phyloP scores from a whole-genome alignment of 2,888 invertebrate species.

The Pristionchus entomophagus region DNA sequence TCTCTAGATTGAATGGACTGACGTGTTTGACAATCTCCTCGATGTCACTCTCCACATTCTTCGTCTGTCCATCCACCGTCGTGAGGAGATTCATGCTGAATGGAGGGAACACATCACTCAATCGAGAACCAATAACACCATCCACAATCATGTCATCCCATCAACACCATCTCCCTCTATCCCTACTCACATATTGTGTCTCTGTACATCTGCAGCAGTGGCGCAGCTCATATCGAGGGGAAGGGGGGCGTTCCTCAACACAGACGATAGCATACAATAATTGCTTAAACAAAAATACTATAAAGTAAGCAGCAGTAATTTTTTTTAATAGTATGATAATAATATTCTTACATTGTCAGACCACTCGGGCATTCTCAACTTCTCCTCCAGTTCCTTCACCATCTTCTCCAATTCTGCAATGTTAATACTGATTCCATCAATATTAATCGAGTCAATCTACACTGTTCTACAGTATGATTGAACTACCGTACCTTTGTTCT shows the following conservation, averaged over 20 bases:
- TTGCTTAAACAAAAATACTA: not conserved
- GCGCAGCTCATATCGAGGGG: conserved; percentile 53
- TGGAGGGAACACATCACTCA: not conserved
- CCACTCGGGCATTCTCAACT: conserved; percentile 57
- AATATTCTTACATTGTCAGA: conserved; percentile 30
- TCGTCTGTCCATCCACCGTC: conserved; percentile 61
- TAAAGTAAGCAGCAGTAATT: not conserved
- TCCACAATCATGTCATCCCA: not conserved
- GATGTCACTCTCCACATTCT: conserved; percentile 62
- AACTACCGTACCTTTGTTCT: conserved; percentile 54
- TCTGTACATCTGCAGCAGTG: conserved; percentile 56
- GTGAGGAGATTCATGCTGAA: conserved; percentile 60
- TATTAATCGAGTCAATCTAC: no score
- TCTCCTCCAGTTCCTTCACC: conserved; percentile 57
- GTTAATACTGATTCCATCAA: no score
- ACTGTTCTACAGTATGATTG: no score
- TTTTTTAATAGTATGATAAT: not conserved
- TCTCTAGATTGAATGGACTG: not conserved
- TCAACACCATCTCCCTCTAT: not conserved
- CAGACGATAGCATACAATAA: no score
- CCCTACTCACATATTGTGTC: conserved; percentile 56
- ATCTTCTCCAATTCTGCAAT: conserved; percentile 56
- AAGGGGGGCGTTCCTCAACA: not conserved
- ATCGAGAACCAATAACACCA: not conserved
- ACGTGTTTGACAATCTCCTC: conserved; percentile 61